A percentile compares a stretch with the other conserved stretches of the same genome.
Conservation (phyloP, 2,113 vertebrate genomes). For the Rhinolophus ferrumequinum region DNA sequence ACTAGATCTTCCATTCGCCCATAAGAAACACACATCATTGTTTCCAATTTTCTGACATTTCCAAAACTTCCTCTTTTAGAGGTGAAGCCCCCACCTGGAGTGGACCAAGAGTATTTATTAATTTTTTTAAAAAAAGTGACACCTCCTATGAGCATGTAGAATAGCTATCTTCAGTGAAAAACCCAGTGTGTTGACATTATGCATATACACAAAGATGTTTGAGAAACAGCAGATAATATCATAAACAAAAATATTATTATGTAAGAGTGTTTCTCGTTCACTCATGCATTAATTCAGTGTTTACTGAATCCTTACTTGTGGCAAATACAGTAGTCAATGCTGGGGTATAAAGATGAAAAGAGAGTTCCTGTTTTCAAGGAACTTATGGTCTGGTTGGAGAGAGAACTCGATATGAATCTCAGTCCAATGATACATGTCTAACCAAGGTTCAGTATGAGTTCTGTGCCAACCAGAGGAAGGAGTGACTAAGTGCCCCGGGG, state of each 20-base stretch:
- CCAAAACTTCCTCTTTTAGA: conserved; percentile 95
- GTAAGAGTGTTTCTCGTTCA: neutral
- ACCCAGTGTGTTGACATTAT: neutral
- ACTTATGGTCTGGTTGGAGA: neutral
- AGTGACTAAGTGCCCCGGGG: neutral
- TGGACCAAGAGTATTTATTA: neutral
- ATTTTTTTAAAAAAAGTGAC: neutral
- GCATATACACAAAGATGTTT: neutral
- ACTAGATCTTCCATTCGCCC: conserved; percentile 94
- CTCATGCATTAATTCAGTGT: neutral
- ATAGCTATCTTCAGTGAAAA: neutral
- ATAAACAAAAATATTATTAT: neutral
- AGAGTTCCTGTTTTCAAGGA: neutral
- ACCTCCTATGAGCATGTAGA: neutral
- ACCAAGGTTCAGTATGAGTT: neutral
- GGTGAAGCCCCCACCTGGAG: conserved; percentile 95
- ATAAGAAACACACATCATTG: conserved; percentile 97
- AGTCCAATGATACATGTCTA: neutral
- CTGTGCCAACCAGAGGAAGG: neutral
- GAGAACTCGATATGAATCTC: neutral
- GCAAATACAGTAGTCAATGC: neutral
- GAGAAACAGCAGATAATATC: neutral
- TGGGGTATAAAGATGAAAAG: neutral
- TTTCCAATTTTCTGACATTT: conserved; percentile 92
- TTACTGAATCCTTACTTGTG: neutral